Conservation (phyloP, 1,140 invertebrate genomes). For the Chelonus insularis region DNA sequence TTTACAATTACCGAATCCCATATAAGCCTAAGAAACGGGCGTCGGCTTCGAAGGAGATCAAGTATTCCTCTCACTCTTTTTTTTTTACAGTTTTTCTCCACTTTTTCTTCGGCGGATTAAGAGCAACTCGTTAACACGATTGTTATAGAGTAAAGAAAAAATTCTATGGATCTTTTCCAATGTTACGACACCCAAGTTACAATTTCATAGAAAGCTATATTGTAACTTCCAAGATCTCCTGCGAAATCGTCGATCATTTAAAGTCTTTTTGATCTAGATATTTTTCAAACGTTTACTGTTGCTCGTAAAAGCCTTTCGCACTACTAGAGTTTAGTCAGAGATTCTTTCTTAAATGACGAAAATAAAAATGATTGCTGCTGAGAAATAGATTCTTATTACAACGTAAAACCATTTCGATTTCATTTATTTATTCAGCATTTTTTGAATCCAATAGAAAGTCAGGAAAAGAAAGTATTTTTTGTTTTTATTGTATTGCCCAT, state of each 20-base stretch:
- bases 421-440: slow-evolving; percentile 10
- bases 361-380: slow-evolving; percentile 10
- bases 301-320: slow-evolving; percentile 14
- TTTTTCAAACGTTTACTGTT: slow-evolving; percentile 16
- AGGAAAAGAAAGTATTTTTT: not conserved
- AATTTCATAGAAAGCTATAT: slow-evolving; percentile 19
- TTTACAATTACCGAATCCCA: slow-evolving; percentile 7
- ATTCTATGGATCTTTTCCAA: slow-evolving; percentile 2
- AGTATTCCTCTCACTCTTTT: slow-evolving; percentile 10
- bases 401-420: slow-evolving; percentile 6
- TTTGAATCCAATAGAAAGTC: slow-evolving; percentile 8
- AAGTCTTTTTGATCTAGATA: slow-evolving; percentile 17
- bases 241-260: slow-evolving; percentile 16
- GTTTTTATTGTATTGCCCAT: not conserved
- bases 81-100: not conserved
- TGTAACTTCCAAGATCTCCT: not conserved
- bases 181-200: slow-evolving; percentile 8
- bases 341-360: not conserved
- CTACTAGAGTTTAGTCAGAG: not conserved
- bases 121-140: slow-evolving; percentile 3
- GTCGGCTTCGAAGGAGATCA: not conserved
- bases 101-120: not conserved
- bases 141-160: slow-evolving; percentile 5
- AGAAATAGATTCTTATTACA: not conserved
- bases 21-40: slow-evolving; percentile 4